A percentile compares a stretch with the other conserved stretches of the same genome.
phyloP scores from a whole-genome alignment of 2,797 vertebrate genomes.

The Leuciscus waleckii region DNA sequence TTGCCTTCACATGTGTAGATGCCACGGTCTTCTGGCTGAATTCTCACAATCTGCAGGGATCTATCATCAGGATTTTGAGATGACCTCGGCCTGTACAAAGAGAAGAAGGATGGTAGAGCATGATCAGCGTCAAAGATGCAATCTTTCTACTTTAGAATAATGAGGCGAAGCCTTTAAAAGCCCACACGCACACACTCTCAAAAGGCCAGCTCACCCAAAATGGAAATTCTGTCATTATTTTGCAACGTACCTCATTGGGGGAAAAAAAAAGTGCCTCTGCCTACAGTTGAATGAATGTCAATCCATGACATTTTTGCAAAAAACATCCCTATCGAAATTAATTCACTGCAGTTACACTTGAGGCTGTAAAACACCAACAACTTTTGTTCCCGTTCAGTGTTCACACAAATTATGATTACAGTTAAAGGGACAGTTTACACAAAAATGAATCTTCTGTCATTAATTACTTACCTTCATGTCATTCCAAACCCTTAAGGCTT shows the following conservation, averaged over 20 bases:
- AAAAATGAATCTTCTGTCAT: too few relatives aligned
- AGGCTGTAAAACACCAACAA: background rate
- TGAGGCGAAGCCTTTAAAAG: slow-evolving; percentile 18
- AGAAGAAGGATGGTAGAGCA: background rate
- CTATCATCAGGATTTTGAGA: slow-evolving; percentile 62
- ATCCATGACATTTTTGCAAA: too few relatives aligned
- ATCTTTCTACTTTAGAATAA: background rate
- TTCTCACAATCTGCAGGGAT: slow-evolving; percentile 67
- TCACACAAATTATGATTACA: background rate
- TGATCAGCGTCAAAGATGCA: background rate
- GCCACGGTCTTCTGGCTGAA: slow-evolving; percentile 71
- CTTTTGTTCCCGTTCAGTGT: background rate
- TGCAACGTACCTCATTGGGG: background rate
- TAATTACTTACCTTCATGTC: too few relatives aligned
- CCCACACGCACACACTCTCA: slow-evolving; percentile 9
- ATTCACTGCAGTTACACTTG: background rate
- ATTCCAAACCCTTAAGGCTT: too few relatives aligned
- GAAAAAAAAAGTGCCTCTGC: too few relatives aligned
- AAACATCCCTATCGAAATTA: background rate
- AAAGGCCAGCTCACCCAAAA: slow-evolving; percentile 8
- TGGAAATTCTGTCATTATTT: background rate
- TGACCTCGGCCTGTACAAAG: slow-evolving; percentile 50
- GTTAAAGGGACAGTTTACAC: background rate
- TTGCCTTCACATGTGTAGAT: slow-evolving; percentile 70
- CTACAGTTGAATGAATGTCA: too few relatives aligned